Evolutionary conservation across 2,888 invertebrate genomes (phyloP), one percentile per base, ranked within the genome.

Genomic region (Noctuana brunneofusca): DNA sequence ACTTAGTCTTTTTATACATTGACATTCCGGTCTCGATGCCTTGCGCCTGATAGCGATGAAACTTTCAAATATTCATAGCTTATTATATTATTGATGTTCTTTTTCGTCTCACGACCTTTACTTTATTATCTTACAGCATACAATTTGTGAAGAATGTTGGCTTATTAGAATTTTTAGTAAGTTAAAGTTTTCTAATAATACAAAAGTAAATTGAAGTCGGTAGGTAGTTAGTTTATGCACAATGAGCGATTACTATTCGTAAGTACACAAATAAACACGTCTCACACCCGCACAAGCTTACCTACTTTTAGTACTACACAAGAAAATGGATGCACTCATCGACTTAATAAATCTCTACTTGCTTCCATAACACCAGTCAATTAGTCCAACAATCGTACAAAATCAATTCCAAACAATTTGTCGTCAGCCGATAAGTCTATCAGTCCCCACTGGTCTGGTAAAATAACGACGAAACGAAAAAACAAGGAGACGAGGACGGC

Each of bases 391-490:
- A 20, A 20, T 4, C 32, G 3, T 20, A 50, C 24, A 18, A 50
- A 50, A 58, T 41, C 16, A 59, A 30, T 52, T 43, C 52, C 32
- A 59, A 59, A 52, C 52, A 52, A 59, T 58, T 52, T 58, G 58
- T 43, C 20, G 18, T 52, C 30, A 43, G 43, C 52, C 52, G 58
- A 49, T 58, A 48, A 59, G 20, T 30, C 58, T 50, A 38, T 43
- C 58, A 59, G 18, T 24, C 43, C n/a, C n/a, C n/a, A n/a, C n/a
- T n/a, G 20, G 5, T 12, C 32, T 50, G 41, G 49, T 38, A 14
- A 38, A 27, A 30, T 35, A 49, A 58, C 22, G 41, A 41, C 41
- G 14, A 24, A 24, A 41, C 27, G 16, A 43, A 57, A 24, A 16
- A 38, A 43, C 16, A 27, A n/a, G 14, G 22, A 43, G 16, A 16